Evolutionary conservation across 2,888 invertebrate genomes (phyloP), one percentile per base, ranked within the genome.

Genomic region (Eulithis testata): DNA sequence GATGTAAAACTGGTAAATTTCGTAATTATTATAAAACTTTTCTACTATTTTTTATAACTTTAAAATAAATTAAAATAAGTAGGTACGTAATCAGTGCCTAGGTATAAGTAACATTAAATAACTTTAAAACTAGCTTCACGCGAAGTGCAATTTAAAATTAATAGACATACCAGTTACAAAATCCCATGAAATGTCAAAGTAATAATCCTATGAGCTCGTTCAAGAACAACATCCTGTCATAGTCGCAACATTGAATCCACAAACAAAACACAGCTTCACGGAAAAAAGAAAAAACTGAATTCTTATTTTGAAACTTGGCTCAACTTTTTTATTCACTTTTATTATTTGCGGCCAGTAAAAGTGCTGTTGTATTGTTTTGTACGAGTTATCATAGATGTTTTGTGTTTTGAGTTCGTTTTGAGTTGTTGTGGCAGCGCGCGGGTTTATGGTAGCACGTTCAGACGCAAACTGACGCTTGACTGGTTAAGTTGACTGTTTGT

Each of bases 121-220:
- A 49, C 49, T 31, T 49, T 49, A 49, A 49, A 21, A 21, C 49
- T 21, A 49, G 8, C 49, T 49, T 49, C 21, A 49, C 40, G 11
- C 11, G 8, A 49, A 4, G 21, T 49, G 49, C 4, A 49, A 21
- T 49, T 44, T 49, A 49, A 21, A 21, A 49, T 47, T 31, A 52
- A 14, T 55, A 36, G 21, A 89, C 91, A 89, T 74, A 92, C 91
- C 90, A 81, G 80, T 78, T 78, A 73, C 82, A 71, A 77, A 88
- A 88, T 89, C 86, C 91, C 91, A 91, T 91, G 82, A 85, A 92
- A 85, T 80, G 66, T 84, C 81, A 83, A 84, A 86, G 74, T 80
- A 73, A 74, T 78, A 70, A 83, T 86, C 84, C 81, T 83, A 85
- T 78, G 79, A 84, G 69, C 78, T 75, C 78, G 73, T 75, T 77